Evolutionary conservation across 1,140 invertebrate genomes (phyloP), one percentile per base, ranked within the genome.

Genomic region (Hylaeus volcanicus): DNA sequence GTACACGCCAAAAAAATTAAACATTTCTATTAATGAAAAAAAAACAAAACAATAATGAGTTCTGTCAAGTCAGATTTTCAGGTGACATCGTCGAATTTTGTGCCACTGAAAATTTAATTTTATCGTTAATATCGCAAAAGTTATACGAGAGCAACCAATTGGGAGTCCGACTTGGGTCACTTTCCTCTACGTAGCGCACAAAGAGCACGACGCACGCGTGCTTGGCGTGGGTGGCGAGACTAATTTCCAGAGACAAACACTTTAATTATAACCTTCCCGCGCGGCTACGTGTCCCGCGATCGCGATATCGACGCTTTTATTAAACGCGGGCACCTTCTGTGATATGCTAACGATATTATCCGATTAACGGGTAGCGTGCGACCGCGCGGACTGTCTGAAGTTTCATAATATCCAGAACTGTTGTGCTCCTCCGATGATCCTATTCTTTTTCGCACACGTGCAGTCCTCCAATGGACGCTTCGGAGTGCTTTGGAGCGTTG

Each of bases 201-300:
- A 61, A 69, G 37, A 70, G 9, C 26, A 26, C 26, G 3, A 26
- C 12, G 8, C 71, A 75, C 71, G 48, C 80, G 66, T 26, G 26
- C 26, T 26, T 26, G 26, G 26, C 26, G 26, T 26, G 26, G 26
- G 26, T 26, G 26, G n/a, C 79, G 65, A 76, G 65, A 82, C 84
- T 81, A 84, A 87, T 86, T 87, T 58, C 56, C 74, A 72, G 56
- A 75, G 79, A 86, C 82, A 86, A 84, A 86, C 76, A 76, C 76
- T 86, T 84, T 77, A 84, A 86, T 87, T 86, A 82, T 84, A 84
- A 86, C 71, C 61, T 76, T 83, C 60, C 8, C n/a, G 55, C 74
- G 58, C 51, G 71, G 53, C 61, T 75, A 75, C 69, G 71, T 77
- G 69, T 14, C 14, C 12, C 11, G 15, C n/a, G 45, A 71, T 76